A percentile compares a stretch with the other conserved stretches of the same genome.
Evolutionary conservation across 2,888 invertebrate genomes (phyloP).

Genomic region (Dynastes hyllus): DNA sequence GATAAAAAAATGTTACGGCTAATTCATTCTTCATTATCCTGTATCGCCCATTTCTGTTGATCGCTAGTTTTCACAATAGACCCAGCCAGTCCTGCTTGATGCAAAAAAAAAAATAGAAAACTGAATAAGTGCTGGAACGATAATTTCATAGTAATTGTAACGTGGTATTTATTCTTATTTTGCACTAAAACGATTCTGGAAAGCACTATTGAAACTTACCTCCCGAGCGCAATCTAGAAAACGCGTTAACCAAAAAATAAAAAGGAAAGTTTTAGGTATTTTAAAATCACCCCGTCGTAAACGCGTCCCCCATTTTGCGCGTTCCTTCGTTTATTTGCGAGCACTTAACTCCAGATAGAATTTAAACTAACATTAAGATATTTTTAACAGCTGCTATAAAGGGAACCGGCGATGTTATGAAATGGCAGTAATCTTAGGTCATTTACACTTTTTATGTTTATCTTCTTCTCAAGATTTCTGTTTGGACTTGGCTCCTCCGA

Average conservation of each 20-base stretch:
- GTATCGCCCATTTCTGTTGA: neutral
- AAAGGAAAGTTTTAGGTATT: constrained; percentile 57
- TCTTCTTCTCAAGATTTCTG: constrained; percentile 58
- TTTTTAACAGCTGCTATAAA: constrained; percentile 69
- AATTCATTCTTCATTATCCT: too few relatives aligned
- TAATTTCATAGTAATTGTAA: constrained; percentile 20
- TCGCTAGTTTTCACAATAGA: neutral
- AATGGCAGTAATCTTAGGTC: constrained; percentile 65
- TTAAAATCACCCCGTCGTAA: constrained; percentile 59
- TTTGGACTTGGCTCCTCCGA: constrained; percentile 18
- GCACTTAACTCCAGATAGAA: constrained; percentile 69
- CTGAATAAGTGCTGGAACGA: neutral
- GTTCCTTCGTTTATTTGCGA: constrained; percentile 65
- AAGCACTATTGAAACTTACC: constrained; percentile 44
- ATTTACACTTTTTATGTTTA: constrained; percentile 68
- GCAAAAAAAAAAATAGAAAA: constrained; percentile 2
- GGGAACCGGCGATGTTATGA: constrained; percentile 64
- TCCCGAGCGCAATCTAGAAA: constrained; percentile 34
- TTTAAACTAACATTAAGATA: constrained; percentile 70
- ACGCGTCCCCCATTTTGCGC: constrained; percentile 60
- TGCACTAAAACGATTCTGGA: constrained; percentile 35
- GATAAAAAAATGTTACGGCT: too few relatives aligned
- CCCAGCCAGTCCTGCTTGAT: neutral
- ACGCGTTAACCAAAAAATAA: constrained; percentile 41
- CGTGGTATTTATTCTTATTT: constrained; percentile 21